phyloP scores from a whole-genome alignment of 2,113 vertebrate genomes.

The Sus scrofa region DNA sequence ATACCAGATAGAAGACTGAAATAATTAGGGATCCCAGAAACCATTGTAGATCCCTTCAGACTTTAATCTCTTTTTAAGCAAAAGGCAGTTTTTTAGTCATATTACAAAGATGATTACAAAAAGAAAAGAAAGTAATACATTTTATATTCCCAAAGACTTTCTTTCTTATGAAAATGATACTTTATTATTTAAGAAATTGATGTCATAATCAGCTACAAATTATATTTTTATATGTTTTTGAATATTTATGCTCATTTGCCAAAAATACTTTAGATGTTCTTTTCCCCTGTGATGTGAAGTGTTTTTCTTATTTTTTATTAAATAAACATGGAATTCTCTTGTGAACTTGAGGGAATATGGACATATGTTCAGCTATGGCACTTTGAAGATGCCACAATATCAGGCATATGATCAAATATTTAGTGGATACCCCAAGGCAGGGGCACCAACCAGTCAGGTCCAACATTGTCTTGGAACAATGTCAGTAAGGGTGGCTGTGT shows the following conservation, averaged over 20 bases:
- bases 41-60: not conserved
- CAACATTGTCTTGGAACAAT: not conserved
- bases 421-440: not conserved
- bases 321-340: not conserved
- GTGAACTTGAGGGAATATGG: not conserved
- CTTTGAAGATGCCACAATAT: not conserved
- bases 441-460: not conserved
- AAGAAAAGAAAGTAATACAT: not conserved
- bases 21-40: not conserved
- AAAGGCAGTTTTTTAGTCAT: not conserved
- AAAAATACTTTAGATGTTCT: not conserved
- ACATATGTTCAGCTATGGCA: not conserved
- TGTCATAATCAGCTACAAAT: not conserved
- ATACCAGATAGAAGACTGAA: not conserved
- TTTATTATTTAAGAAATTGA: constrained; percentile 31
- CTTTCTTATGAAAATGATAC: not conserved
- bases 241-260: not conserved
- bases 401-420: not conserved
- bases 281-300: not conserved
- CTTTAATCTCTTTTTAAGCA: constrained; percentile 21
- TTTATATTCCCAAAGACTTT: not conserved
- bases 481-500: not conserved
- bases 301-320: not conserved
- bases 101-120: not conserved
- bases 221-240: not conserved